Base-by-base conservation (phyloP, 2,888 invertebrate genomes). In the Allolobophora icterica region DNA sequence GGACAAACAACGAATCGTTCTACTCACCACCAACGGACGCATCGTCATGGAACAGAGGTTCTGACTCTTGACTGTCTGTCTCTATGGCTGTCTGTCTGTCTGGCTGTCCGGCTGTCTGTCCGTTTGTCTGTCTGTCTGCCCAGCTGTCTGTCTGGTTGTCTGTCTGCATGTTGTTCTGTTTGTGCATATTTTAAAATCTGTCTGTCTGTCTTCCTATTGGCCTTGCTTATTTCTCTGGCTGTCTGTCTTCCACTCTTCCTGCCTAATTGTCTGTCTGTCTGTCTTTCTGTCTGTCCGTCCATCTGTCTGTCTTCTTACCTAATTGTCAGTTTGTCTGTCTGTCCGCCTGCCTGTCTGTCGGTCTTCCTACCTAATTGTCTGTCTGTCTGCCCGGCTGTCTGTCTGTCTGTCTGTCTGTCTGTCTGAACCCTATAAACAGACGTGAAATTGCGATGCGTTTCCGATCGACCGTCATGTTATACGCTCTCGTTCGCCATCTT, bases 11-110 rank as follows among this genome's bases (percentile, higher is more conserved):
- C 87, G 38, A 24, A 34, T 87, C 35, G n/a, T 87, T 24, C 24
- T 87, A 24, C 87, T 87, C 38, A 87, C 87, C 19, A 34, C 34
- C 1, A 35, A 87, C 87, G 87, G 87, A 87, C 87, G 87, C 35
- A 38, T 87, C 87, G n/a, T 87, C 87, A 35, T 87, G 87, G 87
- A 87, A 38, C 87, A 87, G n/a, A 87, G 87, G 87, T 87, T 17
- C 1, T 2, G 8, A 13, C 19, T 13, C 19, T 8, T 52, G 24
- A 21, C 8, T 52, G 52, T 24, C 21, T 52, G 52, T 24, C 71
- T n/a, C 8, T 71, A 30, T 71, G n/a, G 30, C 8, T 71, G 2
- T 71, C 30, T 71, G 71, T 8, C 71, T n/a, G n/a, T 17, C 30
- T 71, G 30, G 0, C n/a, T n/a, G n/a, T 3, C 71, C n/a, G 30